phyloP scores from a whole-genome alignment of 2,888 invertebrate genomes.

The Standfussiana lucernea region DNA sequence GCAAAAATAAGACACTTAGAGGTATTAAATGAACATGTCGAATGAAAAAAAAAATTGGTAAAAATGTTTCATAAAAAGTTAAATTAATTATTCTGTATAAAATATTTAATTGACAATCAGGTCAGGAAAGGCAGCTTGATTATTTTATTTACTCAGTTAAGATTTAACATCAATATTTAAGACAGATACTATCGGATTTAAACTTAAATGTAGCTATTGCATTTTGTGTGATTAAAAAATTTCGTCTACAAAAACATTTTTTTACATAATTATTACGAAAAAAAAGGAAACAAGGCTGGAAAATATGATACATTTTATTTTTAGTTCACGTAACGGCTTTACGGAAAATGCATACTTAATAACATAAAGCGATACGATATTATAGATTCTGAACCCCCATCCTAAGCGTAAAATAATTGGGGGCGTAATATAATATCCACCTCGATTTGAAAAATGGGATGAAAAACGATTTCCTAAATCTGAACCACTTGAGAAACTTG shows the following conservation, averaged over 20 bases:
- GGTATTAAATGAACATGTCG: neutral
- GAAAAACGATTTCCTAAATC: conserved; percentile 1
- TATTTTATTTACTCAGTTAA: neutral
- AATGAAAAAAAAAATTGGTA: neutral
- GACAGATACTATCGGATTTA: neutral
- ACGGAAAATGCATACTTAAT: conserved; percentile 38
- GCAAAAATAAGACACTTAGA: conserved; percentile 26
- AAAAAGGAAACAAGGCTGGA: neutral
- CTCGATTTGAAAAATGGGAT: conserved; percentile 15
- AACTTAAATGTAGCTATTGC: neutral
- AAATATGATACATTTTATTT: conserved; percentile 15
- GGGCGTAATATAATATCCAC: conserved; percentile 23
- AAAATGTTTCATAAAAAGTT: neutral
- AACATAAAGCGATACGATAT: conserved; percentile 27
- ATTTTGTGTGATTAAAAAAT: neutral
- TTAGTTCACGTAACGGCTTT: conserved; percentile 19
- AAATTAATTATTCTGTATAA: neutral
- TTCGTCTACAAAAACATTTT: neutral
- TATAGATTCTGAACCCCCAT: conserved; percentile 34
- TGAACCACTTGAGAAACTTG: conserved; percentile 5
- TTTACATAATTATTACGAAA: neutral
- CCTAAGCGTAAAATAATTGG: conserved; percentile 52
- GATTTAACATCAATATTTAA: neutral
- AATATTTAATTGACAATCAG: neutral
- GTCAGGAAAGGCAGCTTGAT: neutral